phyloP scores from a whole-genome alignment of 2,888 invertebrate genomes.

The Hemaris fuciformis region DNA sequence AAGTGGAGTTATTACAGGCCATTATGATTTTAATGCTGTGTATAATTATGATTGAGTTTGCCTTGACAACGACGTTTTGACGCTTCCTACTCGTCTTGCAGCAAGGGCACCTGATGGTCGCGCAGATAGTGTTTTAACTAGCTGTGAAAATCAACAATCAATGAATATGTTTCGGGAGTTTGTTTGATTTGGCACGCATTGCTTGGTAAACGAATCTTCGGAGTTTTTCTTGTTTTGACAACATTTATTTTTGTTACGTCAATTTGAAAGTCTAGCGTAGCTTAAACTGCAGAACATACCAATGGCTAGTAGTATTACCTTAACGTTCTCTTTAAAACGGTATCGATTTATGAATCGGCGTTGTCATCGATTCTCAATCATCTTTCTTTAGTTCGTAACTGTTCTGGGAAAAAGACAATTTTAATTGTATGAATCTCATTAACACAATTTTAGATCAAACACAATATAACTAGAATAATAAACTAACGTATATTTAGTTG shows the following conservation, averaged over 20 bases:
- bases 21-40: background rate
- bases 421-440: too few relatives aligned
- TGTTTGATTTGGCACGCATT: constrained; percentile 2
- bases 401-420: too few relatives aligned
- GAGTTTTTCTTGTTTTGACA: background rate
- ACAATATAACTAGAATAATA: too few relatives aligned
- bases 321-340: too few relatives aligned
- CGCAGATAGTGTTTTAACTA: background rate
- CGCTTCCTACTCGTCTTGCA: constrained; percentile 37
- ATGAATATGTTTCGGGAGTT: background rate
- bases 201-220: background rate
- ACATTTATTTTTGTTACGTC: background rate
- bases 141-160: background rate
- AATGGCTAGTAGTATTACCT: too few relatives aligned
- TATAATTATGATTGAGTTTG: constrained; percentile 39
- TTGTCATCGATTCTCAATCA: too few relatives aligned
- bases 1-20: background rate
- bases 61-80: constrained; percentile 36
- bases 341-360: too few relatives aligned
- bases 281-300: too few relatives aligned
- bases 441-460: too few relatives aligned
- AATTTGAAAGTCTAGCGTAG: background rate
- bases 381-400: too few relatives aligned
- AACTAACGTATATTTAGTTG: too few relatives aligned
- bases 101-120: constrained; percentile 19